Evolutionary conservation across 2,888 invertebrate species (phyloP).

Genomic region (Prostheceraeus crozeri): DNA sequence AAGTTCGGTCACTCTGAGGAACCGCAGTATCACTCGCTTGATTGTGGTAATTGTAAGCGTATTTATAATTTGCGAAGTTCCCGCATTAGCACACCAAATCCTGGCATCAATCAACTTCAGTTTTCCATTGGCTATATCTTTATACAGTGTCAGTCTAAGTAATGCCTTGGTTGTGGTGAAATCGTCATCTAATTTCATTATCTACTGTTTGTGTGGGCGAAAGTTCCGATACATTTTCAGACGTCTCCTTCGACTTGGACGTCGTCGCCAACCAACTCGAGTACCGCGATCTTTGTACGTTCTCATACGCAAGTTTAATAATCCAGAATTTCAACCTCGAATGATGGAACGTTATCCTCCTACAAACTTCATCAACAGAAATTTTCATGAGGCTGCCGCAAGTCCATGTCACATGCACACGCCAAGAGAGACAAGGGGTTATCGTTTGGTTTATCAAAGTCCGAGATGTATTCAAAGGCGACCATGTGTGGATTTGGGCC

Average conservation of each 20-base stretch:
- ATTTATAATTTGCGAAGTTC: constrained; percentile 37
- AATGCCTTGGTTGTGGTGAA: constrained; percentile 36
- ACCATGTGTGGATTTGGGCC: too few species aligned
- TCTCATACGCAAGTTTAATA: too few species aligned
- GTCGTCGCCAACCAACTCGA: too few species aligned
- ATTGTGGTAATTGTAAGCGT: constrained; percentile 35
- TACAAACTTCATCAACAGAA: too few species aligned
- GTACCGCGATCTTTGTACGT: constrained; percentile 43
- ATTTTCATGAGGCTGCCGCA: too few species aligned
- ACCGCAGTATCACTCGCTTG: constrained; percentile 40
- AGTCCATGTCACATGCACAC: too few species aligned
- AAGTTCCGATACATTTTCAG: constrained; percentile 37
- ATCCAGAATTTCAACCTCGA: too few species aligned
- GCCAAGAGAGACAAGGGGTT: too few species aligned
- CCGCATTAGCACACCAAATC: constrained; percentile 37
- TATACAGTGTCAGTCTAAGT: constrained; percentile 37
- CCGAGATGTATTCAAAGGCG: too few species aligned
- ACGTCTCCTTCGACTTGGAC: constrained; percentile 26
- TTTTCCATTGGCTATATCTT: neutral
- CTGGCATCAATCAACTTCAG: constrained; percentile 8
- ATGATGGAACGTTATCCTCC: too few species aligned
- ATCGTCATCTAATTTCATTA: constrained; percentile 35
- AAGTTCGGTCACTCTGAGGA: constrained; percentile 28
- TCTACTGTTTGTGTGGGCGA: constrained; percentile 37
- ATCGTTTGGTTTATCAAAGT: too few species aligned